Base-by-base conservation (phyloP, 1,140 invertebrate species). In the Tribolium madens region DNA sequence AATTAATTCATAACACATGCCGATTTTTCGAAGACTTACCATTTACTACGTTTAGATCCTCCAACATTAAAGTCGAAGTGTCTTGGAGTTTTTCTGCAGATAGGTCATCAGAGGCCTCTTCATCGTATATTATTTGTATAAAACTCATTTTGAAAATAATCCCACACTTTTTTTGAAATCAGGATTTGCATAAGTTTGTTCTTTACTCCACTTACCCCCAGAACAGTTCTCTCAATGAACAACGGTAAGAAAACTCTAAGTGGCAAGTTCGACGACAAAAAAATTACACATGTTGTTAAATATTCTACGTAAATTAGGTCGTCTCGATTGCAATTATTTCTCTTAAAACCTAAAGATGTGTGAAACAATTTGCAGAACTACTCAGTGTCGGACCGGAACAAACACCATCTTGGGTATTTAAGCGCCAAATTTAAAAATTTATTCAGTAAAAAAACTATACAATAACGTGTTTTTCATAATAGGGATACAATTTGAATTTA, bases 401-500 rank as follows among this genome's bases (percentile, higher is more conserved):
- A 9, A 3, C 10, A 3, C 10, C 46, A 47, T n/a, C 1, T 12
- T 14, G 13, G 50, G 1, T 1, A 15, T 53, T 53, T 14, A 2
- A 7, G 50, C 50, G 50, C 50, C 2, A 53, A 53, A 14, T 53
- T 53, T 7, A 53, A 53, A 53, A 1, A 1, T 14, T 14, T 13
- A 9, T 9, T 14, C 6, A 15, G 13, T 52, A 52, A n/a, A n/a
- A n/a, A n/a, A n/a, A 52, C 14, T 42, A 64, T 14, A 33, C 9
- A 68, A 36, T n/a, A 53, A 50, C 42, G 50, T 57, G 21, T 13
- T 74, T 52, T 52, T 77, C 81, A 68, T 85, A 83, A 10, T 86
- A 85, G 10, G 85, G 86, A 84, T 87, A 89, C 0, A 90, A 88
- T 50, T 88, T 87, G 75, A 91, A 91, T 9, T 88, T 75, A 0